Evolutionary conservation across 2,888 invertebrate species (phyloP).

Genomic region (Microplitis deprimator): DNA sequence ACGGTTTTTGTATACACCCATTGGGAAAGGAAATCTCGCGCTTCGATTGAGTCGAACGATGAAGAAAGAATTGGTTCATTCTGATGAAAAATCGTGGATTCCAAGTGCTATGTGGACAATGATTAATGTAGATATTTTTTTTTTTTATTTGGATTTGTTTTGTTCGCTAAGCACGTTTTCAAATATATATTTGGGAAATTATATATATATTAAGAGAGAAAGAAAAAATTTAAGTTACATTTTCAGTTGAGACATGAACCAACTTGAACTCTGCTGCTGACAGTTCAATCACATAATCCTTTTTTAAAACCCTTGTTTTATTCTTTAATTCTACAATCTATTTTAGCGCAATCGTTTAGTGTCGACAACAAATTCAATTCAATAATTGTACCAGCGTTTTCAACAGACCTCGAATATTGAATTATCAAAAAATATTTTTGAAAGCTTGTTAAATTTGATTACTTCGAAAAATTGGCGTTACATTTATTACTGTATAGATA

Average conservation of each 20-base stretch:
- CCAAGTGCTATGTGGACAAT: slow-evolving; percentile 1
- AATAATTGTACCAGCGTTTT: not conserved
- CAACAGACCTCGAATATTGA: not conserved
- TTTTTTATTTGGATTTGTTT: not conserved
- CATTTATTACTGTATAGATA: not conserved
- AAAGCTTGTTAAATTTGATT: not conserved
- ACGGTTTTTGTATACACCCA: slow-evolving; percentile 5
- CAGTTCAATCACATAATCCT: slow-evolving; percentile 21
- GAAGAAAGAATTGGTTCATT: slow-evolving; percentile 1
- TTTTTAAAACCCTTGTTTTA: not conserved
- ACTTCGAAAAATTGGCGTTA: not conserved
- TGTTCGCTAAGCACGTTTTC: not conserved
- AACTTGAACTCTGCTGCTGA: slow-evolving; percentile 9
- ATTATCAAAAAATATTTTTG: too few relatives aligned
- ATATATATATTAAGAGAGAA: not conserved
- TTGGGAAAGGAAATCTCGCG: not conserved
- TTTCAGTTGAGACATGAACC: not conserved
- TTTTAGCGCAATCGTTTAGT: slow-evolving; percentile 14
- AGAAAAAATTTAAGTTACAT: slow-evolving; percentile 7
- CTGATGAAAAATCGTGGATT: not conserved
- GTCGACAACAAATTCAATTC: slow-evolving; percentile 20
- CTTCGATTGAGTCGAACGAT: not conserved
- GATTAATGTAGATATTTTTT: not conserved
- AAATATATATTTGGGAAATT: slow-evolving; percentile 3
- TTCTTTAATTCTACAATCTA: slow-evolving; percentile 11